Conservation (phyloP, 2,797 vertebrate genomes). For the Macroramphosus scolopax region DNA sequence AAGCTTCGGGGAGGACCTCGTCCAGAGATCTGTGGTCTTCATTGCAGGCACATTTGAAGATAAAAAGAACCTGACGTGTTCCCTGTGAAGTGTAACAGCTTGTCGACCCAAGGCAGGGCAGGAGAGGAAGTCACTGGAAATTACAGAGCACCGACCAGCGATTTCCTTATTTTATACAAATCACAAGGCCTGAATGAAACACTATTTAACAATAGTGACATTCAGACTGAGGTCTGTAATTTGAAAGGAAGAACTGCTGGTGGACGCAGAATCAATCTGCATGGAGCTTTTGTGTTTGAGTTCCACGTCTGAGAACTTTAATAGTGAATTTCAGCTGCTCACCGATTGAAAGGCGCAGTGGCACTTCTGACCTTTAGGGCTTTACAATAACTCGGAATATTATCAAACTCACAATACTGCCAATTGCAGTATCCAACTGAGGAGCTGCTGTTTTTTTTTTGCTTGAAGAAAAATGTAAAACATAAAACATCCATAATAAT, state of each 20-base stretch:
- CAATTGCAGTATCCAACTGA: no score
- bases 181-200: neutral
- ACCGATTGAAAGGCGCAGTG: neutral
- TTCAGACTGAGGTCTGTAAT: slow-evolving; percentile 5
- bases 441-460: no score
- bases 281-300: neutral
- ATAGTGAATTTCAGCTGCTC: neutral
- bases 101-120: no score
- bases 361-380: neutral
- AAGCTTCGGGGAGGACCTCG: no score
- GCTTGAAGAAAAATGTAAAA: no score
- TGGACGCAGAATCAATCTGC: neutral
- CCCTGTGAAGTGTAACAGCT: neutral
- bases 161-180: slow-evolving; percentile 27
- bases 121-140: slow-evolving; percentile 12
- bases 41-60: slow-evolving; percentile 41
- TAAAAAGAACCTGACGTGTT: slow-evolving; percentile 29
- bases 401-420: no score
- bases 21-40: slow-evolving; percentile 28
- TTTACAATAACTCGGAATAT: no score
- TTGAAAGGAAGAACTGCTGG: neutral
- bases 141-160: slow-evolving; percentile 5
- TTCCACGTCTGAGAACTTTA: slow-evolving; percentile 2
- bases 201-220: neutral
- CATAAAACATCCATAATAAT: no score